phyloP scores from a whole-genome alignment of 2,113 vertebrate species.

The Sinocyclocheilus anophthalmus region DNA sequence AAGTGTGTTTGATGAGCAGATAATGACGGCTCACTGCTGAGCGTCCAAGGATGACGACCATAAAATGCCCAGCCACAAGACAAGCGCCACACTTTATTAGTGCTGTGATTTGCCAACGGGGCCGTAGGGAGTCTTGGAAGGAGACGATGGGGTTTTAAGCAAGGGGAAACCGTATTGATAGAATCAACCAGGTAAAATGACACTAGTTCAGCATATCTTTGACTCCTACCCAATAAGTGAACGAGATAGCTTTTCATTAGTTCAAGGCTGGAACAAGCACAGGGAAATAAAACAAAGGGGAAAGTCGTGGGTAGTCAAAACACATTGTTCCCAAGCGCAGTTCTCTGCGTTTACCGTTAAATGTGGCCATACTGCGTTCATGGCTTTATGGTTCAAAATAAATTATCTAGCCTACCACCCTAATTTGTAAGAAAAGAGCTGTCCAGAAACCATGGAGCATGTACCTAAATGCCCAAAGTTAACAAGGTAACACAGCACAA shows the following conservation, averaged over 20 bases:
- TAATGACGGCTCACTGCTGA: conserved; percentile 70
- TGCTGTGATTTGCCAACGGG: conserved; percentile 67
- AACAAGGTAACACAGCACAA: background rate
- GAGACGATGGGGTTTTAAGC: conserved; percentile 1
- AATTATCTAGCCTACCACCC: background rate
- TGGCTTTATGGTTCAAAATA: background rate
- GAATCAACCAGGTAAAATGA: conserved; percentile 18
- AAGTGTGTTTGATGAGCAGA: conserved; percentile 72
- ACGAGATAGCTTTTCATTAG: conserved; percentile 16
- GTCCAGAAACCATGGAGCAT: conserved; percentile 14
- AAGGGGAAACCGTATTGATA: background rate
- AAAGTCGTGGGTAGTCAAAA: background rate
- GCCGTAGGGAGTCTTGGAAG: conserved; percentile 61
- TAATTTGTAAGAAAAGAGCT: conserved; percentile 34
- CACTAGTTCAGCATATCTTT: background rate
- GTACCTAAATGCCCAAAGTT: background rate
- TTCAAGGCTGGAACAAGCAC: background rate
- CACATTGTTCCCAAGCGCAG: background rate
- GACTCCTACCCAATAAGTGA: conserved; percentile 4
- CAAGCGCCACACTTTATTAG: conserved; percentile 69
- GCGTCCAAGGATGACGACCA: conserved; percentile 65
- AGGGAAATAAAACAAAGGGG: conserved; percentile 17
- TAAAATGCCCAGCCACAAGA: conserved; percentile 59
- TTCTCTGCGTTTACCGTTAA: background rate
- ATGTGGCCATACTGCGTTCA: conserved; percentile 5